Conservation (phyloP, 35 echinoderm and acorn worm genomes). For the Holothuria glaberrima region DNA sequence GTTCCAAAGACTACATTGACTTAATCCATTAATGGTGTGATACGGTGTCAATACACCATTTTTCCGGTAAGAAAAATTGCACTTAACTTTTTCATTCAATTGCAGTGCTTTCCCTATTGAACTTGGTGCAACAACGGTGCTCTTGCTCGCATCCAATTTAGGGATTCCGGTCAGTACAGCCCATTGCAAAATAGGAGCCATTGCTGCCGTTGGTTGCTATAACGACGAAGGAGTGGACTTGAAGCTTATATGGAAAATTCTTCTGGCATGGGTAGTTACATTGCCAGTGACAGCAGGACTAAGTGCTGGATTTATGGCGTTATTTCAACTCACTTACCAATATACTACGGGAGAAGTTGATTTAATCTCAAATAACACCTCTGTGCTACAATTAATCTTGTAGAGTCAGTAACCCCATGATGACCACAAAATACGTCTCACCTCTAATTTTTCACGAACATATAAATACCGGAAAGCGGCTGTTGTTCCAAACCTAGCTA, state of each 20-base stretch:
- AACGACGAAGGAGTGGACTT: constrained; percentile 47
- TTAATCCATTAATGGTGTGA: too few relatives aligned
- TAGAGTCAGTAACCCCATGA: too few relatives aligned
- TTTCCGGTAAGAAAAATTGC: too few relatives aligned
- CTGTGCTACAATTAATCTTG: too few relatives aligned
- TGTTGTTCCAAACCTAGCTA: too few relatives aligned
- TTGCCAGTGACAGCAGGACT: constrained; percentile 57
- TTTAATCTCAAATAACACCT: too few relatives aligned
- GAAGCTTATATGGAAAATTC: constrained; percentile 53
- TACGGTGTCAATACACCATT: too few relatives aligned
- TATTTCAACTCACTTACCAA: neutral
- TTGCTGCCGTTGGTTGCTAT: constrained; percentile 57
- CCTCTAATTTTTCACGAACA: too few relatives aligned
- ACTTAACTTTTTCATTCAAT: neutral
- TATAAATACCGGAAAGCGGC: too few relatives aligned
- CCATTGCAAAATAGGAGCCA: constrained; percentile 80
- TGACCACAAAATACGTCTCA: too few relatives aligned
- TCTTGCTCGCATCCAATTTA: constrained; percentile 67
- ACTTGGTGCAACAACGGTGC: constrained; percentile 67
- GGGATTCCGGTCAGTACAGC: constrained; percentile 81
- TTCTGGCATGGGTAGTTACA: constrained; percentile 71
- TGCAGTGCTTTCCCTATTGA: constrained; percentile 81
- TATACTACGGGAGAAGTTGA: too few relatives aligned
- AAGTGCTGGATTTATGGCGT: constrained; percentile 59
- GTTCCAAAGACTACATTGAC: too few relatives aligned